Base-by-base conservation (phyloP, 1,140 invertebrate genomes). In the Thaumatotibia leucotreta region DNA sequence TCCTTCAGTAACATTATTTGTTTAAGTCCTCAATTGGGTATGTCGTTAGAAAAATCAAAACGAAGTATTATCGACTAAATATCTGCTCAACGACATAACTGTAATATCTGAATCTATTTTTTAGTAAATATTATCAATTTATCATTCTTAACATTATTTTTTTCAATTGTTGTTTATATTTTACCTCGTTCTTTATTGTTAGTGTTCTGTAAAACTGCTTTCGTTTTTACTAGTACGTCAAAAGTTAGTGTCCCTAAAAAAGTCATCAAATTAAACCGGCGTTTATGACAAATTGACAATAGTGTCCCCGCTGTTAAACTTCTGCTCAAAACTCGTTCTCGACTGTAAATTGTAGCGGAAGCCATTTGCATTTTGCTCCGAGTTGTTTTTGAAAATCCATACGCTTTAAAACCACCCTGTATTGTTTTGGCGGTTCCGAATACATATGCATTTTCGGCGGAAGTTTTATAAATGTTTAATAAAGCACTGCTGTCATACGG, bases 351-450 rank as follows among this genome's bases (percentile, higher is more conserved):
- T 58, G 52, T 58, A 29, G 24, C 52, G 52, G 52, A 58, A 58
- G 66, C 29, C 69, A 83, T 86, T 86, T 86, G 82, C 83, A 82
- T 86, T 84, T 76, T 75, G 77, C 80, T 83, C 69, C 61, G 70
- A 76, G 72, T 86, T 84, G 77, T 83, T 84, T 86, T 83, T 79
- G 73, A 76, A 76, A 80, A 83, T 83, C 79, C 77, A 78, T 77
- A 74, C 71, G 65, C 68, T 76, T 77, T 76, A 45, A n/a, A n/a
- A n/a, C n/a, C n/a, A n/a, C n/a, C n/a, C n/a, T n/a, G n/a, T 27
- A 27, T 27, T 27, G 52, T 58, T 27, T 27, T 27, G 52, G 23
- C 23, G 52, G 52, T 27, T 58, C 52, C 9, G 23, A 29, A 58
- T 58, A 29, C 52, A 27, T 45, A 45, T 45, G 39, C 39, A 45